Percentiles rank a stretch among this genome's conserved stretches.
phyloP scores from a whole-genome alignment of 2,797 vertebrate species.

The Siniperca scherzeri region DNA sequence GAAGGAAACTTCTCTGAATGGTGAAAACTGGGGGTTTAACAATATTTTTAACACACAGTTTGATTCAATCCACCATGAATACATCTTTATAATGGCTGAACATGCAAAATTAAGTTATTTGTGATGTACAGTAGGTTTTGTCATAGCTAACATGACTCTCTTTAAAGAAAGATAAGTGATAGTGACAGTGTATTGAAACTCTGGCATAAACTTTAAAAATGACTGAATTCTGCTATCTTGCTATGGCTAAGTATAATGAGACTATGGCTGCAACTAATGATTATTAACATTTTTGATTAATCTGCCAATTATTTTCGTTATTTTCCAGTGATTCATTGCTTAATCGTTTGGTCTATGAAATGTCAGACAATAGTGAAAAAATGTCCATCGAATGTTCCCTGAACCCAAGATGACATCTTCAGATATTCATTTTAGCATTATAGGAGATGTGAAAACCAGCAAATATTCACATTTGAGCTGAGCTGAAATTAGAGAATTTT shows the following conservation, averaged over 20 bases:
- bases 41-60: not conserved
- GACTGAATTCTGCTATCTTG: not conserved
- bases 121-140: not conserved
- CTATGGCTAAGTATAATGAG: not conserved
- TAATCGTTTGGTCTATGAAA: not conserved
- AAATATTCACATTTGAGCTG: not conserved
- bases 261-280: not conserved
- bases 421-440: not conserved
- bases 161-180: not conserved
- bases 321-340: not conserved
- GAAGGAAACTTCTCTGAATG: slow-evolving; percentile 45
- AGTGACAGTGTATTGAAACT: not conserved
- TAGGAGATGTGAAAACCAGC: not conserved
- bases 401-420: not conserved
- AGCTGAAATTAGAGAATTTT: not conserved
- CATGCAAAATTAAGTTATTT: not conserved
- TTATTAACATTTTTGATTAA: not conserved
- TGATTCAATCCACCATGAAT: slow-evolving; percentile 6
- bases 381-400: not conserved
- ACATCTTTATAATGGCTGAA: not conserved
- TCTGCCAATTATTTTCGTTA: not conserved
- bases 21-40: slow-evolving; percentile 2
- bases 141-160: not conserved
- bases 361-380: not conserved
- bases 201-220: not conserved